phyloP scores from a whole-genome alignment of 2,797 vertebrate genomes.

The Microhierax caerulescens region DNA sequence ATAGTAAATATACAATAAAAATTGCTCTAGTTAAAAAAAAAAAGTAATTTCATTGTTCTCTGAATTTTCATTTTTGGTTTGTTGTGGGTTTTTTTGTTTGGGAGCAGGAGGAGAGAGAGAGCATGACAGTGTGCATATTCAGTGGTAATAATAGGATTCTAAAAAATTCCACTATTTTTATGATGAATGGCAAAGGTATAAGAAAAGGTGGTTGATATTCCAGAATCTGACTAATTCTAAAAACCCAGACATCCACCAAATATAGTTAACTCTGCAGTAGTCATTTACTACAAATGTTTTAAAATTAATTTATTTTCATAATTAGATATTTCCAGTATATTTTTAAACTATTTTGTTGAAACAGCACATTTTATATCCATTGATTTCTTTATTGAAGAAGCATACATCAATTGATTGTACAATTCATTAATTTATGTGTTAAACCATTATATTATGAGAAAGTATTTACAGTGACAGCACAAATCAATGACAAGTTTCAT shows the following conservation, averaged over 20 bases:
- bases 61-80: background rate
- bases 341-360: background rate
- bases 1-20: background rate
- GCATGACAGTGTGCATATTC: no score
- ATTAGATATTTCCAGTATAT: background rate
- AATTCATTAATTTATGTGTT: background rate
- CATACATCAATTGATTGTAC: background rate
- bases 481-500: background rate
- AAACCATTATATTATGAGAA: background rate
- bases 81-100: background rate
- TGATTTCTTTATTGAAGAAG: background rate
- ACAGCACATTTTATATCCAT: background rate
- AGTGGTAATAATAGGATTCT: background rate
- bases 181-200: background rate
- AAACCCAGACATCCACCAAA: background rate
- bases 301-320: background rate
- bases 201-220: background rate
- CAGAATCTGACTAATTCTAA: background rate
- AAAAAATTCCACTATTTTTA: background rate
- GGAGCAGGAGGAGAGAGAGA: background rate
- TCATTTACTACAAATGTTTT: background rate
- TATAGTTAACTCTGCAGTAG: rapidly evolving
- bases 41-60: background rate
- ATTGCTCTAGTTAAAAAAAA: background rate
- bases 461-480: background rate